These are phyloP conservation scores for Notarius quadriscutis DNA, from an alignment of 2,113 vertebrate genomes.

Conservation along the genomic window DNA sequence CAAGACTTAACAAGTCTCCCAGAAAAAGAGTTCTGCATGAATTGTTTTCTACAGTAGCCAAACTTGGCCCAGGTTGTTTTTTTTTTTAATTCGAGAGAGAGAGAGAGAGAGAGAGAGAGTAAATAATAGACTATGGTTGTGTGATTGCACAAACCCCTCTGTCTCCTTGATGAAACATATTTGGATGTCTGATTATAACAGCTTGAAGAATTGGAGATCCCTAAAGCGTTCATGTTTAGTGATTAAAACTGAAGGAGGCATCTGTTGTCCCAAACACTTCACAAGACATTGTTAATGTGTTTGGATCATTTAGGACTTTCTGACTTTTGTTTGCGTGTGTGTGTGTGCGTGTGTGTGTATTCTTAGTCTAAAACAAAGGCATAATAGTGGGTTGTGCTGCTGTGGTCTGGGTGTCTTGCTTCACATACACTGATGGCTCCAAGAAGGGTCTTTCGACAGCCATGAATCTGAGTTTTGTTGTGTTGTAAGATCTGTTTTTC, in stretches of 20 bases:
- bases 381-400: constrained; percentile 34
- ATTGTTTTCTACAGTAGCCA: constrained; percentile 17
- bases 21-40: constrained; percentile 6
- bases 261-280: constrained; percentile 38
- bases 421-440: background rate
- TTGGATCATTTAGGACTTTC: constrained; percentile 26
- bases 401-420: constrained; percentile 21
- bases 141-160: background rate
- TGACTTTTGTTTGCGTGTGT: background rate
- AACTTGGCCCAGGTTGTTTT: background rate
- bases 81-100: background rate
- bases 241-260: constrained; percentile 53
- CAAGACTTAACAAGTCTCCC: constrained; percentile 5
- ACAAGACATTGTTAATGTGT: constrained; percentile 39
- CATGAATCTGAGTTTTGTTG: constrained; percentile 10
- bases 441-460: background rate
- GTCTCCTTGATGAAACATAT: constrained; percentile 7
- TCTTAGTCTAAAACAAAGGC: constrained; percentile 35
- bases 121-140: background rate
- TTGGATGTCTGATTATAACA: constrained; percentile 24
- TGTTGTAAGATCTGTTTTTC: constrained; percentile 1
- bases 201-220: constrained; percentile 48
- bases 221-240: constrained; percentile 34
- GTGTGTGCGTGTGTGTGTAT: constrained; percentile 19
- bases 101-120: constrained; percentile 12